These are phyloP conservation scores for Charaxes varanes DNA, from an alignment of 1,140 invertebrate species.

Conservation along the genomic window DNA sequence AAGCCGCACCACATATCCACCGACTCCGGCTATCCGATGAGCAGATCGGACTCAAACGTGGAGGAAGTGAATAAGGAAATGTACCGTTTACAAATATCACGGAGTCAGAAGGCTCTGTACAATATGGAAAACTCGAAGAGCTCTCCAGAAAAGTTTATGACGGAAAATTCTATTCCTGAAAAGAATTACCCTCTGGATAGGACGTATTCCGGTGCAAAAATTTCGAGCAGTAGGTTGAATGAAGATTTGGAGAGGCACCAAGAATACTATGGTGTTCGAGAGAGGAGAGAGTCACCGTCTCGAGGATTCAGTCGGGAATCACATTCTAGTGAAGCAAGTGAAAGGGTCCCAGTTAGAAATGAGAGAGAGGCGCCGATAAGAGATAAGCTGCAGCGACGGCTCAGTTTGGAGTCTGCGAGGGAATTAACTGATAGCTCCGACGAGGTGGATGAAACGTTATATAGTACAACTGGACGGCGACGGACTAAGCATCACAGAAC, in stretches of 20 bases:
- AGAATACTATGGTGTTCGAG: conserved; percentile 52
- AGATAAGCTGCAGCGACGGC: conserved; percentile 73
- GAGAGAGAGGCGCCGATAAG: conserved; percentile 35
- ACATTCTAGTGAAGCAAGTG: conserved; percentile 55
- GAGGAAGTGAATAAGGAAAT: conserved; percentile 73
- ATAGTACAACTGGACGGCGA: conserved; percentile 66
- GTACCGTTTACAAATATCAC: conserved; percentile 70
- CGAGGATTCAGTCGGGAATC: conserved; percentile 45
- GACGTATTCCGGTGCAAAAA: conserved; percentile 66
- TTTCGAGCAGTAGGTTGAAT: conserved; percentile 64
- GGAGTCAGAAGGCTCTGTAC: conserved; percentile 68
- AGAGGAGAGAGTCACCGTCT: conserved; percentile 53
- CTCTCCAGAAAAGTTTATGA: conserved; percentile 57
- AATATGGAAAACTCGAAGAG: conserved; percentile 66
- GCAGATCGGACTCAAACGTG: conserved; percentile 67
- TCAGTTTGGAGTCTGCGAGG: conserved; percentile 82
- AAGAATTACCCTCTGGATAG: conserved; percentile 70
- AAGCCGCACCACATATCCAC: conserved; percentile 65
- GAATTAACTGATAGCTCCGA: conserved; percentile 82
- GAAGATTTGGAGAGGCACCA: conserved; percentile 64
- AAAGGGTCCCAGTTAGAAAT: conserved; percentile 33
- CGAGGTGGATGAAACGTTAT: conserved; percentile 73
- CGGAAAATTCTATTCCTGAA: conserved; percentile 57
- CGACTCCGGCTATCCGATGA: conserved; percentile 61
- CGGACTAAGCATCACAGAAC: conserved; percentile 77